Evolutionary conservation across 1,140 invertebrate species (phyloP).

Genomic region (Drosophila dunni): DNA sequence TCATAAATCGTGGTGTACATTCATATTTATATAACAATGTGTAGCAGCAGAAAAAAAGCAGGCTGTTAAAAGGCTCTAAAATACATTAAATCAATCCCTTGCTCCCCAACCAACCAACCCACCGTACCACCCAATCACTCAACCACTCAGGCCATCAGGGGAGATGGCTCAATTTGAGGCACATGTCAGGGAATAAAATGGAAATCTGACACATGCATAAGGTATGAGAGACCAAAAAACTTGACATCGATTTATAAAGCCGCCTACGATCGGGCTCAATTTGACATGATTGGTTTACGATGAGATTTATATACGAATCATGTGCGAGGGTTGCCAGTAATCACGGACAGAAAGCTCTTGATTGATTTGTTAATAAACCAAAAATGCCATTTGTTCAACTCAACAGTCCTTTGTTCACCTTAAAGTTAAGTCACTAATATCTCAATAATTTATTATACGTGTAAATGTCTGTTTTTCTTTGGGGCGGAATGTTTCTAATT

Average conservation of each 20-base stretch:
- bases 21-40: conserved; percentile 30
- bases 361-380: conserved; percentile 26
- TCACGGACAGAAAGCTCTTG: background rate
- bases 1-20: conserved; percentile 57
- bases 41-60: conserved; percentile 39
- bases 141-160: background rate
- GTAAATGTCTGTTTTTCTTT: background rate
- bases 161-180: conserved; percentile 12
- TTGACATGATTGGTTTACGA: conserved; percentile 75
- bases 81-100: conserved; percentile 48
- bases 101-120: background rate
- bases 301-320: conserved; percentile 52
- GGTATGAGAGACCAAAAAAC: background rate
- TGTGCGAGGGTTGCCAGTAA: conserved; percentile 20
- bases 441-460: background rate
- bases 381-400: background rate
- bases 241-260: conserved; percentile 44
- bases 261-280: conserved; percentile 59
- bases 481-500: background rate
- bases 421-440: background rate
- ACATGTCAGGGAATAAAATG: background rate
- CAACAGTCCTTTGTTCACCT: background rate
- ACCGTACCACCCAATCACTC: background rate
- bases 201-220: conserved; percentile 19
- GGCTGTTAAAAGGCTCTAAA: conserved; percentile 52